phyloP scores from a whole-genome alignment of 2,888 invertebrate genomes.

The Clistopyga incitator region DNA sequence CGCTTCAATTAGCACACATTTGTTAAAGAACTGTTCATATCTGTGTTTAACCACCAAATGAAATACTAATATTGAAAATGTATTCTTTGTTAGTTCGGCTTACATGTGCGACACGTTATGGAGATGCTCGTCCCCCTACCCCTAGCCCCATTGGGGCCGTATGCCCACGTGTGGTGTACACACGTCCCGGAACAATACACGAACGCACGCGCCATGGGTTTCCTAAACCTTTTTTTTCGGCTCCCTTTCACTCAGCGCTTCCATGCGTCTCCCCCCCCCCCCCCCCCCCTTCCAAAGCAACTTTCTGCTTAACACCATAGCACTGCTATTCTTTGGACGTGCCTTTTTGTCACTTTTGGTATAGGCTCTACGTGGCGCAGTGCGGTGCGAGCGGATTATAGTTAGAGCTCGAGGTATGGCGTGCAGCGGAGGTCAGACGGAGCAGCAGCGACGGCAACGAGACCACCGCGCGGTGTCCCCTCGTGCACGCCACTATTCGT shows the following conservation, averaged over 20 bases:
- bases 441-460: conserved; percentile 12
- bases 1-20: background rate
- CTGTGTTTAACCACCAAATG: conserved; percentile 18
- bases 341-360: conserved; percentile 66
- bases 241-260: conserved; percentile 25
- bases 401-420: conserved; percentile 64
- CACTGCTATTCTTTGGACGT: conserved; percentile 58
- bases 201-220: conserved; percentile 62
- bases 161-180: conserved; percentile 65
- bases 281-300: background rate
- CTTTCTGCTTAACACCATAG: background rate
- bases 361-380: conserved; percentile 66
- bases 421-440: conserved; percentile 41
- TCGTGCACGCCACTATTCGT: conserved; percentile 24
- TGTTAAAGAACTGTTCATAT: background rate
- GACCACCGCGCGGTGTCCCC: conserved; percentile 42
- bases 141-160: conserved; percentile 37
- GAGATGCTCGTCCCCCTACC: background rate
- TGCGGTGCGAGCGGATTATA: conserved; percentile 69
- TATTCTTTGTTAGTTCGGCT: conserved; percentile 35
- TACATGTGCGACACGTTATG: conserved; percentile 6
- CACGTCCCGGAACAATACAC: conserved; percentile 64
- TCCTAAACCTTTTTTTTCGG: conserved; percentile 26
- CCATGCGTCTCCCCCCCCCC: conserved; percentile 38
- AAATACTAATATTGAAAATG: conserved; percentile 40